Percentiles rank a stretch among this genome's conserved stretches.
phyloP scores from a whole-genome alignment of 1,140 invertebrate genomes.

The Meloidogyne hapla region DNA sequence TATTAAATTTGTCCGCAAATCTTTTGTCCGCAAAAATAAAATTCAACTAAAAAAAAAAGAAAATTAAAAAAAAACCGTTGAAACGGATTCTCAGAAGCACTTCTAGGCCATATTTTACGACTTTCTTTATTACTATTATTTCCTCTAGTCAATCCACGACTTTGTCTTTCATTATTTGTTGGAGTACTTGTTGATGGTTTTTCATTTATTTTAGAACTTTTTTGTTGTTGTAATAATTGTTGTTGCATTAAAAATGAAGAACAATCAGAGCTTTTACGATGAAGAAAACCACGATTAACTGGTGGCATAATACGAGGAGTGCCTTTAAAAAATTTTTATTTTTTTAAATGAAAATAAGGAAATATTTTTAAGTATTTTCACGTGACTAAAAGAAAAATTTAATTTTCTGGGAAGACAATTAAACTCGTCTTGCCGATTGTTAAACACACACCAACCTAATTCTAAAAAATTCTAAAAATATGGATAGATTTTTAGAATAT shows the following conservation, averaged over 20 bases:
- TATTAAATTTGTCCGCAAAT: no score
- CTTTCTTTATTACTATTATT: neutral
- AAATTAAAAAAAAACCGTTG: neutral
- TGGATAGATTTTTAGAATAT: no score
- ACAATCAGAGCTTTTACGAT: neutral
- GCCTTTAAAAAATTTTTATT: neutral
- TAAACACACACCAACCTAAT: no score
- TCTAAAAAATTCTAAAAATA: no score
- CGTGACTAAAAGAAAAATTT: no score
- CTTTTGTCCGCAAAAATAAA: no score
- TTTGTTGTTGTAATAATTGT: neutral
- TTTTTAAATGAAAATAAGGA: neutral
- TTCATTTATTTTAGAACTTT: neutral
- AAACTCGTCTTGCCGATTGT: no score
- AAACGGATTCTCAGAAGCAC: neutral
- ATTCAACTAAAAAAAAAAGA: no score
- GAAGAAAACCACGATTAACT: conserved; percentile 2
- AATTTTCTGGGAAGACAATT: no score
- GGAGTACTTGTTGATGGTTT: neutral
- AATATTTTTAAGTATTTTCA: neutral
- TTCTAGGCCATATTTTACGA: conserved; percentile 1
- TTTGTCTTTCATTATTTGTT: neutral
- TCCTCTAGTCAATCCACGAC: neutral
- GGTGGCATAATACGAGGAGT: neutral
- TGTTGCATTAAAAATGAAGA: neutral